Conservation (phyloP, 2,113 vertebrate genomes). For the Falco punctatus region DNA sequence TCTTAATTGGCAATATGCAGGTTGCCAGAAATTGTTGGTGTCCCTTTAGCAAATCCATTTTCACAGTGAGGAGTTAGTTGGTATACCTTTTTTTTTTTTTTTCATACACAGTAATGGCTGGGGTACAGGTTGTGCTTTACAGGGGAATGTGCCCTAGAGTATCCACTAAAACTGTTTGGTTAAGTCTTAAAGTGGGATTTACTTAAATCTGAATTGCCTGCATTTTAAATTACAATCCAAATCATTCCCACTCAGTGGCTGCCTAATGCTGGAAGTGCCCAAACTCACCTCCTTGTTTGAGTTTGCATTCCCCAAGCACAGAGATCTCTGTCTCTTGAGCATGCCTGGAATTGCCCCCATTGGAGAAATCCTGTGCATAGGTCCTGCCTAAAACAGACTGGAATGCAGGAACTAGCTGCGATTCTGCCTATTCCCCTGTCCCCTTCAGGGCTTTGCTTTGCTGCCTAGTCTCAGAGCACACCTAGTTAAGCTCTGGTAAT, state of each 20-base stretch:
- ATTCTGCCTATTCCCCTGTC: neutral
- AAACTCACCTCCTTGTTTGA: neutral
- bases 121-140: neutral
- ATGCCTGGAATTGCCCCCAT: slow-evolving; percentile 33
- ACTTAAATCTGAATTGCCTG: neutral
- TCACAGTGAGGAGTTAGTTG: neutral
- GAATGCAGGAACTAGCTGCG: slow-evolving; percentile 25
- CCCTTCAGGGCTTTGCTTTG: slow-evolving; percentile 4
- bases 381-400: neutral
- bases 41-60: neutral
- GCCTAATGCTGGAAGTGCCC: neutral
- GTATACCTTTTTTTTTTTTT: too few species aligned
- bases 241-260: neutral
- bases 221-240: too few species aligned
- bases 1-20: neutral
- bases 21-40: neutral
- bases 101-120: neutral
- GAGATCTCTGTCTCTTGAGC: neutral
- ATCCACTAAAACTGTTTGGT: neutral
- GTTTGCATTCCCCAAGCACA: neutral
- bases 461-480: neutral
- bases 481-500: neutral
- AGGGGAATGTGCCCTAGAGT: too few species aligned
- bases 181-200: neutral
- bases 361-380: neutral